These are phyloP conservation scores for Thalassoma bifasciatum DNA, from an alignment of 2,113 vertebrate genomes.

Conservation along the genomic window DNA sequence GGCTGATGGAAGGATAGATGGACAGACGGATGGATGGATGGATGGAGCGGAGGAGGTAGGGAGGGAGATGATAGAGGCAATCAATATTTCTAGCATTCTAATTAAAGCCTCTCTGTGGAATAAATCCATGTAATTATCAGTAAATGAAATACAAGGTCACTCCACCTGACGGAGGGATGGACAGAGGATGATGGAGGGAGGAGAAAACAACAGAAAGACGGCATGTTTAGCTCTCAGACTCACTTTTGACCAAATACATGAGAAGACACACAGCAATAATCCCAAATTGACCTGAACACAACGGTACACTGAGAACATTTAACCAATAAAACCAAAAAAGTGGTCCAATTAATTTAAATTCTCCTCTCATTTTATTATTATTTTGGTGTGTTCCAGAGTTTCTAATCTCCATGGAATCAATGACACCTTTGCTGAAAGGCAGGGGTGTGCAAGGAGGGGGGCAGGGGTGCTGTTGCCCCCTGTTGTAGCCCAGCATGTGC, in stretches of 20 bases:
- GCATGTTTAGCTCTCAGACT: slow-evolving; percentile 19
- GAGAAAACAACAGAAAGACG: slow-evolving; percentile 23
- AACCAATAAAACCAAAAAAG: no score
- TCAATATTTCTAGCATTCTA: slow-evolving; percentile 99
- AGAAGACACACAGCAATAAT: no score
- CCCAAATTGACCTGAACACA: no score
- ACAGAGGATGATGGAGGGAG: slow-evolving; percentile 44
- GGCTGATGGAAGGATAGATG: neutral
- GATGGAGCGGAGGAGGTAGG: slow-evolving; percentile 8
- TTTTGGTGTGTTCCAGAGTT: no score
- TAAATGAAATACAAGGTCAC: slow-evolving; percentile 99
- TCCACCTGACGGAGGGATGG: slow-evolving; percentile 73
- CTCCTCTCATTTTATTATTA: no score
- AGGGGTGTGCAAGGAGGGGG: no score
- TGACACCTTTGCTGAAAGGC: no score
- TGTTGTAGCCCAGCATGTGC: no score
- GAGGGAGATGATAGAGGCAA: slow-evolving; percentile 94
- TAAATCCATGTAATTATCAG: slow-evolving; percentile 99
- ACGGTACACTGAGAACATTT: no score
- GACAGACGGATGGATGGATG: neutral
- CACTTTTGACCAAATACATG: neutral
- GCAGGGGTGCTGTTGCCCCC: no score
- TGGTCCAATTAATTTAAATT: no score
- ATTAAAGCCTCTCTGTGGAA: slow-evolving; percentile 99
- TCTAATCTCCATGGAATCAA: no score